These are phyloP conservation scores for Drymodes brunneopygia DNA, from an alignment of 2,113 vertebrate genomes.

Conservation along the genomic window DNA sequence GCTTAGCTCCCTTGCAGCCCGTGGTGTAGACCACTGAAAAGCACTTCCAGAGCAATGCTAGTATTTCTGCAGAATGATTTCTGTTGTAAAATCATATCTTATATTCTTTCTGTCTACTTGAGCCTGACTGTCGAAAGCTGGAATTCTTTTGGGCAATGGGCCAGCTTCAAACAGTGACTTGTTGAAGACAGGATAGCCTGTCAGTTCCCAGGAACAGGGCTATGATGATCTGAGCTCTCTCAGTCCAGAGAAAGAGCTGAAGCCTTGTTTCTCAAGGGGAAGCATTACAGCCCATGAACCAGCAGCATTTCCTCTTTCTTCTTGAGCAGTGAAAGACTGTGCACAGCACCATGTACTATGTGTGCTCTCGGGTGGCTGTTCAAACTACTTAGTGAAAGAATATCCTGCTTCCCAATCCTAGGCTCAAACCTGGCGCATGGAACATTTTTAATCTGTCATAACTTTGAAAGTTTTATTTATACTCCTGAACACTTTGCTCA, in stretches of 20 bases:
- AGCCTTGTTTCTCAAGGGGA: neutral
- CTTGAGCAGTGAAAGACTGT: neutral
- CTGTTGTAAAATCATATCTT: neutral
- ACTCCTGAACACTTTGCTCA: neutral
- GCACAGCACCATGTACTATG: accelerated
- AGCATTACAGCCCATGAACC: neutral
- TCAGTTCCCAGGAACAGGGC: neutral
- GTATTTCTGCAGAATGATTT: neutral
- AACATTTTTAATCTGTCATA: neutral
- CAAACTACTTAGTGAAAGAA: neutral
- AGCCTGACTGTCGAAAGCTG: neutral
- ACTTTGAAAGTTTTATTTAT: neutral
- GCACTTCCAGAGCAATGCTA: neutral
- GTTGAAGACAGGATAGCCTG: neutral
- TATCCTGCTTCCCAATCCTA: neutral
- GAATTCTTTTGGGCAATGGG: neutral
- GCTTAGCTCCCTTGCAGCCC: neutral
- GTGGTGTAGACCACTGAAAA: neutral
- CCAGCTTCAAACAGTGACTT: neutral
- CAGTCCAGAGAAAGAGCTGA: neutral
- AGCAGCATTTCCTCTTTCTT: neutral
- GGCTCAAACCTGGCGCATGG: neutral
- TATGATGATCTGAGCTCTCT: neutral
- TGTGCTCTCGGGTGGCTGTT: neutral
- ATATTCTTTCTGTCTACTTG: neutral